phyloP scores from a whole-genome alignment of 2,888 invertebrate species.

The Eulithis testata region DNA sequence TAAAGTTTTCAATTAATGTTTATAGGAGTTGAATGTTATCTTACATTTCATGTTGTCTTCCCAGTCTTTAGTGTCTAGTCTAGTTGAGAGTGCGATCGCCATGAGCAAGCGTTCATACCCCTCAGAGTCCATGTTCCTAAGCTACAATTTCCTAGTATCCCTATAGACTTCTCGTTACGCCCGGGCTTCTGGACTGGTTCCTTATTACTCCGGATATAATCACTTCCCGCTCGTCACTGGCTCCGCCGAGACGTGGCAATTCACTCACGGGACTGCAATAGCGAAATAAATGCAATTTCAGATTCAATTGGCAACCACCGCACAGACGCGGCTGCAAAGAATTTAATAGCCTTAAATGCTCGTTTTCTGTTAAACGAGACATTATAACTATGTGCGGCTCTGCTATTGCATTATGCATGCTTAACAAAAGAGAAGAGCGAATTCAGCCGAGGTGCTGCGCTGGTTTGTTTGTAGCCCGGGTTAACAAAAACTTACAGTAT shows the following conservation, averaged over 20 bases:
- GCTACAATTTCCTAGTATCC: conserved; percentile 7
- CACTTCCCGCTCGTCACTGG: conserved; percentile 6
- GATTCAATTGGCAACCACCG: conserved; percentile 20
- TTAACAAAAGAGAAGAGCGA: too few relatives aligned
- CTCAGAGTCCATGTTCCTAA: conserved; percentile 21
- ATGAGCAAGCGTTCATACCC: conserved; percentile 23
- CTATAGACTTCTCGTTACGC: conserved; percentile 3
- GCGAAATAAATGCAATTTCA: conserved; percentile 30
- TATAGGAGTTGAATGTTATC: conserved; percentile 7
- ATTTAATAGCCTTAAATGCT: neutral
- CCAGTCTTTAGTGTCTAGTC: conserved; percentile 18
- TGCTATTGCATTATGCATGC: too few relatives aligned
- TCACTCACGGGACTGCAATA: conserved; percentile 25
- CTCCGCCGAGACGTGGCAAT: conserved; percentile 12
- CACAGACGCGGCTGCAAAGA: conserved; percentile 3
- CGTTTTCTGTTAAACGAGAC: too few relatives aligned
- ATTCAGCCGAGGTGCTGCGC: too few relatives aligned
- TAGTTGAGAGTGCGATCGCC: conserved; percentile 21
- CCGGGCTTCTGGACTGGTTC: neutral
- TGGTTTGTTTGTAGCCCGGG: too few relatives aligned
- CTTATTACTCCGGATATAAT: conserved; percentile 16
- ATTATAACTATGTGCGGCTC: too few relatives aligned
- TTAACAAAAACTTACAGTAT: neutral
- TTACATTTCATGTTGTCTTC: conserved; percentile 21
- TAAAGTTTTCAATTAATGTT: conserved; percentile 14